Percentiles rank a stretch among this genome's conserved stretches.
phyloP scores from a whole-genome alignment of 2,888 invertebrate species.

The Apodemia hepburni region DNA sequence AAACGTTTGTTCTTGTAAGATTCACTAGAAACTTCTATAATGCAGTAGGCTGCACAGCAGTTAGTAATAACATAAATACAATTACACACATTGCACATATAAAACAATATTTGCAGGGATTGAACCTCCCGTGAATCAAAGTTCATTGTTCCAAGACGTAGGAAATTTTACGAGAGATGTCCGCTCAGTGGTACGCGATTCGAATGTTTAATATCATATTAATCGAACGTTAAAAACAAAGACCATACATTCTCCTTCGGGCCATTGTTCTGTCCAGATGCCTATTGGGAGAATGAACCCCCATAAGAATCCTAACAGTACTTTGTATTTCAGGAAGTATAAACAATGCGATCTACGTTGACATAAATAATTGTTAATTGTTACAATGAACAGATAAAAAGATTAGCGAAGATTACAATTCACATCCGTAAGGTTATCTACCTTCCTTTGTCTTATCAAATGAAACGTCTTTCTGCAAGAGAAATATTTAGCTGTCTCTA shows the following conservation, averaged over 20 bases:
- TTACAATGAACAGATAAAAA: neutral
- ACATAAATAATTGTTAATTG: neutral
- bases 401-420: neutral
- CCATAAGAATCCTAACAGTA: conserved; percentile 60
- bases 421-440: neutral
- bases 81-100: conserved; percentile 20
- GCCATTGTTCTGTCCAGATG: conserved; percentile 58
- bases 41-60: too few species aligned
- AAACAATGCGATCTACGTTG: neutral
- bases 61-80: neutral
- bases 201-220: conserved; percentile 66
- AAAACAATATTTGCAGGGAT: conserved; percentile 23
- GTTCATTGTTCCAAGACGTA: conserved; percentile 66
- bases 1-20: too few species aligned
- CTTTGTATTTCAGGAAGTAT: conserved; percentile 33
- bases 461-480: neutral
- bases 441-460: neutral
- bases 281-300: conserved; percentile 67
- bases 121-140: conserved; percentile 30
- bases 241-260: conserved; percentile 56
- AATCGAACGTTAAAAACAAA: conserved; percentile 63
- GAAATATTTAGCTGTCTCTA: too few species aligned
- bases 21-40: too few species aligned
- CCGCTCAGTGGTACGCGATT: conserved; percentile 51
- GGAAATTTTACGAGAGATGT: conserved; percentile 68